Evolutionary conservation across 1,140 invertebrate species (phyloP), one percentile per base, ranked within the genome.

Genomic region (Pygmarrhopalites habei): DNA sequence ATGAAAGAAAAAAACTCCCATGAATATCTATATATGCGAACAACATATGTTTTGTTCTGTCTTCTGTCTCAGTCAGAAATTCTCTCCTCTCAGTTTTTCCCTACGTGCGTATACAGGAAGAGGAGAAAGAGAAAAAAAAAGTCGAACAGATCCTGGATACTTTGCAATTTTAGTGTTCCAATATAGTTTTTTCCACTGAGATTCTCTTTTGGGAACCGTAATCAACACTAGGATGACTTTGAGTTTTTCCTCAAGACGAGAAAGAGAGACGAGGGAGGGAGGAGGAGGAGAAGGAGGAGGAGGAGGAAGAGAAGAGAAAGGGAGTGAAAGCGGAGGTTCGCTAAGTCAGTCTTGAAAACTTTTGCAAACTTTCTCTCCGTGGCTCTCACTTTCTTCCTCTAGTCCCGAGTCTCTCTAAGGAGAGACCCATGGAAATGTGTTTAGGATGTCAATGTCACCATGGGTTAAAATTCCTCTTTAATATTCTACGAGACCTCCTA

Each of bases 181-280:
- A 35, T 35, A 5, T 15, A 35, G 32, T 7, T 52, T 52, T 26
- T 58, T 28, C 41, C 19, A 44, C 30, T 58, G 39, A 21, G 19
- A 44, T 28, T 58, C 57, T 44, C 57, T 58, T 32, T 26, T 44
- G 57, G 57, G 57, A 58, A 25, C 39, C 46, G 39, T 58, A 58
- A 58, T 58, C 57, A 58, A 58, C 57, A 58, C 57, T 43, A 43
- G 55, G 30, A 10, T 57, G 21, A 30, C 30, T 57, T 39, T 57
- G 21, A 57, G 25, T 29, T 53, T 57, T 15, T n/a, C 23, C 21
- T n/a, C 5, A 52, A 26, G 21, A 25, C 49, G 17, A 23, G 14
- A 29, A 7, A 26, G 44, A 47, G 23, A 25, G 5, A 47, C 10
- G 17, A 10, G 7, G 44, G 7, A 47, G 44, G 10, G 44, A 47